These are phyloP conservation scores for Thelaira solivaga DNA, from an alignment of 2,888 invertebrate species.

Conservation along the genomic window DNA sequence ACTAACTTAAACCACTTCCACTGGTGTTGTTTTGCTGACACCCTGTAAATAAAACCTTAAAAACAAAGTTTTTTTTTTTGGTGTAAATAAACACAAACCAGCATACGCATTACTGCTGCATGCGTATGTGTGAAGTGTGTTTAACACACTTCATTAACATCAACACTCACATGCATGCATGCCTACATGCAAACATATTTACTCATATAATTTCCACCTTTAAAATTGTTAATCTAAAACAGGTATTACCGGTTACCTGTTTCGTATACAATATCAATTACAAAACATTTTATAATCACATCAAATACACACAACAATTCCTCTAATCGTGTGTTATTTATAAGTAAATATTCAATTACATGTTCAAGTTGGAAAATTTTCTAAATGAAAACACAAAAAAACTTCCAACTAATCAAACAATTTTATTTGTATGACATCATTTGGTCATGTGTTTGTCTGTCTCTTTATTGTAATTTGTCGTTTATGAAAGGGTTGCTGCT, in stretches of 20 bases:
- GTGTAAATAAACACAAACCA: too few species aligned
- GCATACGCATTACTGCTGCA: neutral
- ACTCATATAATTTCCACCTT: too few species aligned
- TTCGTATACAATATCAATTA: too few species aligned
- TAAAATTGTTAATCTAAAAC: constrained; percentile 17
- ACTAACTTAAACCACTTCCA: too few species aligned
- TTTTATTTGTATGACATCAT: constrained; percentile 28
- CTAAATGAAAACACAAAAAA: constrained; percentile 51
- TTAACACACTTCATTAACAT: constrained; percentile 48
- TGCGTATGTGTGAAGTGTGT: constrained; percentile 41
- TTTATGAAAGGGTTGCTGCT: neutral
- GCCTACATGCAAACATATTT: too few species aligned
- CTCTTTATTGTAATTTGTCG: neutral
- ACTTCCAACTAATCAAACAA: constrained; percentile 52
- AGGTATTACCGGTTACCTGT: constrained; percentile 54
- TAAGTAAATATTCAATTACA: constrained; percentile 1
- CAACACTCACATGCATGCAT: constrained; percentile 1
- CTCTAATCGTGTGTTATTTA: too few species aligned
- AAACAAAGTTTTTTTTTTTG: too few species aligned
- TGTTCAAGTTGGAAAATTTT: constrained; percentile 44
- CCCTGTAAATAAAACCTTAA: too few species aligned
- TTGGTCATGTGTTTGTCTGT: too few species aligned
- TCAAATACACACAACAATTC: neutral
- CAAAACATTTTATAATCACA: too few species aligned
- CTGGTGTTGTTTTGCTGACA: too few species aligned